phyloP scores from a whole-genome alignment of 2,888 invertebrate species.

The Acholoe squamosa region DNA sequence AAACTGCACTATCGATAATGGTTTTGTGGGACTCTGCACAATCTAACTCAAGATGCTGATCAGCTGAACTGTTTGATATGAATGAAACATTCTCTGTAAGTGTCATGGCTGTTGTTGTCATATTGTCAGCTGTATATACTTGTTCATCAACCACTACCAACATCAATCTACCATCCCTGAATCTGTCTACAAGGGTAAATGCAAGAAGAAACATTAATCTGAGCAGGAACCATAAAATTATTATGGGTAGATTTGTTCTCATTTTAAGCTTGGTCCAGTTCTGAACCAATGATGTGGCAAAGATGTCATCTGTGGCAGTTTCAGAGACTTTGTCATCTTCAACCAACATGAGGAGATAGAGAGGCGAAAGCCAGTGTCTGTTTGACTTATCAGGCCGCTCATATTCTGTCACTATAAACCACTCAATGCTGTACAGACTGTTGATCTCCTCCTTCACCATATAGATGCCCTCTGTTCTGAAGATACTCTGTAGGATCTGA shows the following conservation, averaged over 20 bases:
- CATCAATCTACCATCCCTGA: not conserved
- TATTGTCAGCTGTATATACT: not conserved
- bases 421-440: constrained; percentile 26
- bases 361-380: not conserved
- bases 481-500: not conserved
- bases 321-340: not conserved
- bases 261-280: constrained; percentile 41
- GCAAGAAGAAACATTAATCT: not conserved
- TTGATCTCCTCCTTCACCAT: not conserved
- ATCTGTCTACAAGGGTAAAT: not conserved
- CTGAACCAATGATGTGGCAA: not conserved
- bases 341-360: constrained; percentile 18
- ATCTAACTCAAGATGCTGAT: not conserved
- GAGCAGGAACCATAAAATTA: not conserved
- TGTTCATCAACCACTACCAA: not conserved
- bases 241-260: not conserved
- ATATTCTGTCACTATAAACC: constrained; percentile 49
- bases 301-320: not conserved
- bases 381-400: not conserved
- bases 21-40: not conserved
- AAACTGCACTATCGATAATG: not conserved
- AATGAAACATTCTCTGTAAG: not conserved
- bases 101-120: not conserved
- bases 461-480: constrained; percentile 33
- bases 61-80: too few relatives aligned